Evolutionary conservation across 35 echinoderm and acorn worm genomes (phyloP).

Genomic region (Chiridota heheva): DNA sequence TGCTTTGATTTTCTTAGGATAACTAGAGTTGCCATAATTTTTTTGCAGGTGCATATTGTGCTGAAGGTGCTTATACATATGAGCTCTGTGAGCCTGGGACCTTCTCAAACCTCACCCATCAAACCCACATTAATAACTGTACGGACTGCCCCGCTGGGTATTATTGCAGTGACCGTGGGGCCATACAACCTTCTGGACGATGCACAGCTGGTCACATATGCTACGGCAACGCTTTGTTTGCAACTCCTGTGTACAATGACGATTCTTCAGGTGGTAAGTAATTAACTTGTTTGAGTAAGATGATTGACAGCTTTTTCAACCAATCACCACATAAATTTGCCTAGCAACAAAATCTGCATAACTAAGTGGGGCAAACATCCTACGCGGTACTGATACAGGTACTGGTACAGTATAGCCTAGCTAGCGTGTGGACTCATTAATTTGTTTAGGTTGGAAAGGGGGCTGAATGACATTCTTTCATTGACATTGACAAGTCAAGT

Average conservation of each 20-base stretch:
- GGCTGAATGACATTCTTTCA: no score
- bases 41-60: conserved; percentile 81
- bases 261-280: conserved; percentile 77
- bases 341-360: no score
- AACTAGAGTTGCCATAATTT: no score
- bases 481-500: no score
- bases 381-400: neutral
- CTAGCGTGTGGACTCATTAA: neutral
- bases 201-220: conserved; percentile 92
- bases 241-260: conserved; percentile 92
- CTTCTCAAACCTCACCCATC: conserved; percentile 64
- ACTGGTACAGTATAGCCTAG: no score
- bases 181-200: conserved; percentile 37
- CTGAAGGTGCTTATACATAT: conserved; percentile 65
- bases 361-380: no score
- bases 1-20: no score
- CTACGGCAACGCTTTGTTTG: conserved; percentile 63
- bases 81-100: conserved; percentile 70
- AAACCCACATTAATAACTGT: conserved; percentile 82
- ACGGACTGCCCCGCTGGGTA: conserved; percentile 81
- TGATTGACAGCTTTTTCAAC: no score
- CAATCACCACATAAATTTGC: no score
- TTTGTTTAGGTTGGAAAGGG: neutral
- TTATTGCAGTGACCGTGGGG: conserved; percentile 75
- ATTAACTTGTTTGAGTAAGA: neutral